A percentile compares a stretch with the other conserved stretches of the same genome.
Evolutionary conservation across 2,113 vertebrate genomes (phyloP).

Genomic region (Oenanthe oenanthe): DNA sequence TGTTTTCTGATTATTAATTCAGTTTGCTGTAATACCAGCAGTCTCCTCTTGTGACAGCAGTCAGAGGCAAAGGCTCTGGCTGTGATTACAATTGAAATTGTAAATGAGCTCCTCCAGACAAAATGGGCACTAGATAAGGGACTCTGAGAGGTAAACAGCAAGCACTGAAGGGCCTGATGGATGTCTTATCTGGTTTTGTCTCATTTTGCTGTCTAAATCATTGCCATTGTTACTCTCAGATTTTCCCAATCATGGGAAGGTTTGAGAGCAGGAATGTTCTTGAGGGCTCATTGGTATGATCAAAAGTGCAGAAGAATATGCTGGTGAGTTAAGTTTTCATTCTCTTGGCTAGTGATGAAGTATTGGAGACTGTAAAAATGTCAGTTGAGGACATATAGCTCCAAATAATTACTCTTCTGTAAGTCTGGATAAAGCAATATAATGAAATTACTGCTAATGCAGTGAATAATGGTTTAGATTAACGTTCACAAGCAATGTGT

Average conservation of each 20-base stretch:
- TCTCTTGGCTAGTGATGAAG: slow-evolving; percentile 2
- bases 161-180: not conserved
- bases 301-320: not conserved
- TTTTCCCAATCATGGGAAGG: not conserved
- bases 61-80: not conserved
- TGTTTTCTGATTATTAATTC: not conserved
- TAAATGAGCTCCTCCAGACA: not conserved
- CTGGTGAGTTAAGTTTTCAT: not conserved
- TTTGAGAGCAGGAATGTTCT: not conserved
- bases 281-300: not conserved
- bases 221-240: not conserved
- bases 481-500: not conserved
- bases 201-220: not conserved
- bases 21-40: not conserved
- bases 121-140: not conserved
- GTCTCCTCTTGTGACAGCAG: not conserved
- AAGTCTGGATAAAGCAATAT: not conserved
- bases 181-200: not conserved
- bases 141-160: not conserved
- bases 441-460: not conserved
- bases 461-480: slow-evolving; percentile 14
- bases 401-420: slow-evolving; percentile 1
- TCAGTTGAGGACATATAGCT: not conserved
- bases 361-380: not conserved
- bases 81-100: not conserved